A percentile compares a stretch with the other conserved stretches of the same genome.
These are phyloP conservation scores for Hassar affinis DNA, from an alignment of 2,113 vertebrate species.

Conservation along the genomic window DNA sequence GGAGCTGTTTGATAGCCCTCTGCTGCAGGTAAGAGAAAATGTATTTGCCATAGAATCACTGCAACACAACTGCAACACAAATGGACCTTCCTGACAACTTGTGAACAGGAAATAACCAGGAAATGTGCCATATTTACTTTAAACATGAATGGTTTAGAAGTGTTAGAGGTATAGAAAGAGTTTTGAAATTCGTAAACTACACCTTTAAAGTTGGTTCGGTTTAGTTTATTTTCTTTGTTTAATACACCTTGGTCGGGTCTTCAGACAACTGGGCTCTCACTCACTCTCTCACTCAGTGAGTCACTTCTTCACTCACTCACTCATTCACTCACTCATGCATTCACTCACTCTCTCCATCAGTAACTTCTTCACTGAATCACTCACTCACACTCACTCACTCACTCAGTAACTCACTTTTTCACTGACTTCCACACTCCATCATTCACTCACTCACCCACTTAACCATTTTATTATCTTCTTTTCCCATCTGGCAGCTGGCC, in stretches of 20 bases:
- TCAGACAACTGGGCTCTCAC: background rate
- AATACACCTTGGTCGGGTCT: background rate
- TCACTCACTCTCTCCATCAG: background rate
- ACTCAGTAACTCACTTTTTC: background rate
- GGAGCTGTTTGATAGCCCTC: background rate
- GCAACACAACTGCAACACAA: background rate
- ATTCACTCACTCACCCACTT: slow-evolving; percentile 2
- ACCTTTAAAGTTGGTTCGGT: background rate
- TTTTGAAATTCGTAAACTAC: background rate
- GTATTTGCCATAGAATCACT: background rate
- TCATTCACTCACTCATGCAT: background rate
- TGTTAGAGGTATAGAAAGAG: background rate
- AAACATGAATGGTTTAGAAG: too few relatives aligned
- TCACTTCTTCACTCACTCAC: too few relatives aligned
- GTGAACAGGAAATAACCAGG: too few relatives aligned
- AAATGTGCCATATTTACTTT: too few relatives aligned
- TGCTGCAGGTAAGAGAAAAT: too few relatives aligned
- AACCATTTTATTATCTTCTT: slow-evolving; percentile 28
- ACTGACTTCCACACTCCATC: background rate
- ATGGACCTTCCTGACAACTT: too few relatives aligned
- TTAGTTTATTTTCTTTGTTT: slow-evolving; percentile 46
- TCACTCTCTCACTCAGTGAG: background rate
- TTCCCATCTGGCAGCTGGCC: slow-evolving; percentile 51
- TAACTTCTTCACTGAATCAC: background rate
- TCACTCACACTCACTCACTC: background rate